Conservation (phyloP, 2,797 vertebrate species). For the Urocyon cinereoargenteus region DNA sequence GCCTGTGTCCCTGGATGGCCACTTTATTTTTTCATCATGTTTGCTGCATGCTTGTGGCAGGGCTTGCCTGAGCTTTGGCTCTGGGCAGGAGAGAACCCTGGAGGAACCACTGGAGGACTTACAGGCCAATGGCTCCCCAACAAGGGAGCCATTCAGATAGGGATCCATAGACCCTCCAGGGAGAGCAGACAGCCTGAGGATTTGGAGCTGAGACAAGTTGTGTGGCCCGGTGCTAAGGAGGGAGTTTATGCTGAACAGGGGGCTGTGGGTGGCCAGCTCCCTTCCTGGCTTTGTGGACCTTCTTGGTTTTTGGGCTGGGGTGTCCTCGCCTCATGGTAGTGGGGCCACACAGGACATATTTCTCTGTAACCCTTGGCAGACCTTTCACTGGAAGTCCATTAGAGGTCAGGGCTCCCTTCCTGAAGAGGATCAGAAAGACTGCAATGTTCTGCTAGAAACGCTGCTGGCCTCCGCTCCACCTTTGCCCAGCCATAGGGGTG, state of each 20-base stretch:
- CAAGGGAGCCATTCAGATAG: conserved; percentile 22
- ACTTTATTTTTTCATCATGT: neutral
- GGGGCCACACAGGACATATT: neutral
- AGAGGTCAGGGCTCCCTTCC: neutral
- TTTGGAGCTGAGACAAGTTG: neutral
- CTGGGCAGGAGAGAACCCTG: neutral
- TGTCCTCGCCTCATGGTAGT: neutral
- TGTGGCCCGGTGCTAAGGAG: neutral
- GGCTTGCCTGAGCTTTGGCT: conserved; percentile 32
- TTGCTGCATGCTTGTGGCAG: neutral
- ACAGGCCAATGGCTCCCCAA: neutral
- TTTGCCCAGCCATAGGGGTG: neutral
- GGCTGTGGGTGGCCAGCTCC: neutral
- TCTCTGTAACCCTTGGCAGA: neutral
- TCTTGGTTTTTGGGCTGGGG: neutral
- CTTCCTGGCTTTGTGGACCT: neutral
- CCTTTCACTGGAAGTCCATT: neutral
- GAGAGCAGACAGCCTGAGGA: neutral
- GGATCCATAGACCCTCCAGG: neutral
- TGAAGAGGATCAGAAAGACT: conserved; percentile 10
- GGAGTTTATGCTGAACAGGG: neutral
- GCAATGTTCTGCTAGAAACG: neutral
- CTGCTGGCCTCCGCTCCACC: neutral
- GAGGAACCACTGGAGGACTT: neutral
- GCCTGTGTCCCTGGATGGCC: neutral